Base-by-base conservation (phyloP, 30 jellyfish, hydroid and myxozoan species). In the Cassiopea andromeda region DNA sequence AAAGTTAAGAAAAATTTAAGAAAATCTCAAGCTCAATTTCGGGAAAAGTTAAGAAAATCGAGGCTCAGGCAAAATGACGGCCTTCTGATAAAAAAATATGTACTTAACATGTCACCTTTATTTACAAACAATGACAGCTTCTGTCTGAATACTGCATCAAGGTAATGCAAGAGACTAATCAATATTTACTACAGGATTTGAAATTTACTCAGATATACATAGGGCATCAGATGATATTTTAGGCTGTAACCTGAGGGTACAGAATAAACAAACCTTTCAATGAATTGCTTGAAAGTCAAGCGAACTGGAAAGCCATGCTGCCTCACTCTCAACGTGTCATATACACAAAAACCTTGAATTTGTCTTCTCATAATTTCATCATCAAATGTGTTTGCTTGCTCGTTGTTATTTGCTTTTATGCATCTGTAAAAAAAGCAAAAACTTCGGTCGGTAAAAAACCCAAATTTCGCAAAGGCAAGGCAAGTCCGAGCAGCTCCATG, bases 301-400 rank as follows among this genome's bases (percentile, higher is more conserved):
- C 98, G 84, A 58, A 82, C 84, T 1, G 98, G 98, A 47, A 78
- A 94, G 1, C 98, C 98, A 38, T 80, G 74, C 60, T 85, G 78
- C 12, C 98, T 95, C 48, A 94, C 94, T 16, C 80, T 70, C 80
- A 94, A 69, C 15, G 98, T 89, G 61, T 94, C 98, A 44, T 83
- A 58, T 1, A 94, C 43, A 16, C 97, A 97, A 71, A 80, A 67
- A 18, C 92, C 94, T 80, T 90, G 92, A 12, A 94, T 60, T 80
- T 94, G 98, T 44, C 74, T 80, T 84, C 47, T 60, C 12, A 94
- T 97, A 49, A 89, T 73, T 49, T 83, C 77, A 43, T 89, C 98
- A 50, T 87, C 97, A 73, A 83, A 94, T 48, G 79, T 15, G 66
- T 91, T 72, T 43, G 90, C 78, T 49, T 61, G 60, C 44, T 88